Conservation (phyloP, 1,140 invertebrate species). For the Lepidurus couesii region DNA sequence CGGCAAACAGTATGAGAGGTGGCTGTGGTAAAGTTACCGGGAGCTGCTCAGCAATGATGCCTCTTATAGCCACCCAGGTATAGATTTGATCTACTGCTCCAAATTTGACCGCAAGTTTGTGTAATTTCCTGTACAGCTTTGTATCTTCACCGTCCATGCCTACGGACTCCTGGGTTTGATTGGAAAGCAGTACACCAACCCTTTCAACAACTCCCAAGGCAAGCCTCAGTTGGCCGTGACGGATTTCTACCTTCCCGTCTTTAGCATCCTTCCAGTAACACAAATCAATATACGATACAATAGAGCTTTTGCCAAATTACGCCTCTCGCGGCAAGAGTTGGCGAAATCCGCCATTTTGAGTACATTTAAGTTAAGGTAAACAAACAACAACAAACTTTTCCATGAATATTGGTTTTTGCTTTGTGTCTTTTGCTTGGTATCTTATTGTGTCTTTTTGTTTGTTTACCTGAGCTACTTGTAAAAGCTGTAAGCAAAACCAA, state of each 20-base stretch:
- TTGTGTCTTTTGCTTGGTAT: too few relatives aligned
- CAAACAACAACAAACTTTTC: too few relatives aligned
- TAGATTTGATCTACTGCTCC: not conserved
- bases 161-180: not conserved
- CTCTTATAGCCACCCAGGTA: not conserved
- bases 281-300: not conserved
- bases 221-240: not conserved
- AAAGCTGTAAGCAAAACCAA: too few relatives aligned
- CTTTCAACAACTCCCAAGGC: not conserved
- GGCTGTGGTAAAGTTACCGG: not conserved
- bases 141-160: not conserved
- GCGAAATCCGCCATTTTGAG: too few relatives aligned
- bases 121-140: not conserved
- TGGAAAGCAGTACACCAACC: not conserved
- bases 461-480: too few relatives aligned
- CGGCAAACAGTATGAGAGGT: not conserved
- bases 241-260: not conserved
- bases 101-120: not conserved
- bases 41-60: not conserved
- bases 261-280: not conserved
- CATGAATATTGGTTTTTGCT: too few relatives aligned
- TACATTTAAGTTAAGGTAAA: too few relatives aligned
- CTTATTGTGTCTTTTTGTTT: too few relatives aligned
- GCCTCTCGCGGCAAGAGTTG: too few relatives aligned
- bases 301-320: too few relatives aligned